phyloP scores from a whole-genome alignment of 2,888 invertebrate genomes.

The Nomada goodeniana region DNA sequence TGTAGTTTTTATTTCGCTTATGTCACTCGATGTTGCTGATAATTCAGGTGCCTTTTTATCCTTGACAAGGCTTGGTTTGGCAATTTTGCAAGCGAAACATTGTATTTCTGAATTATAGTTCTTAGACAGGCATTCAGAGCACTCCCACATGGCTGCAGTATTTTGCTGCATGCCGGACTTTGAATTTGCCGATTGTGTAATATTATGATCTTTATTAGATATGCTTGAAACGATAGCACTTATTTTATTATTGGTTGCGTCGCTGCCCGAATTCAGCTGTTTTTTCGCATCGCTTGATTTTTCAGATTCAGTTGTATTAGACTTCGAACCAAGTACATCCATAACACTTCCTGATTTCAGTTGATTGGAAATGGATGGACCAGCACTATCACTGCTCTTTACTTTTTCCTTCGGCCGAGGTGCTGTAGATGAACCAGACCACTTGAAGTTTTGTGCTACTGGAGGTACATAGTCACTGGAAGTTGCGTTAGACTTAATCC shows the following conservation, averaged over 20 bases:
- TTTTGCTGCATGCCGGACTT: conserved; percentile 19
- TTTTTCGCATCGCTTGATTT: conserved; percentile 12
- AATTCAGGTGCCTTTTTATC: conserved; percentile 43
- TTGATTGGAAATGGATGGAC: conserved; percentile 70
- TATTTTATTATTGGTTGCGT: conserved; percentile 22
- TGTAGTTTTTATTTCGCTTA: conserved; percentile 41
- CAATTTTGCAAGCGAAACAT: conserved; percentile 81
- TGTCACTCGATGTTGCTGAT: conserved; percentile 34
- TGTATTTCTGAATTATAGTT: conserved; percentile 75
- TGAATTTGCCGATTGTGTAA: not conserved
- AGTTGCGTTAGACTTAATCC: conserved; percentile 57
- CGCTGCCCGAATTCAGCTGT: conserved; percentile 3
- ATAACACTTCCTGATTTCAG: conserved; percentile 84
- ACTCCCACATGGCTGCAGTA: conserved; percentile 78
- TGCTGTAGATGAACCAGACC: conserved; percentile 76
- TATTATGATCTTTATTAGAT: not conserved
- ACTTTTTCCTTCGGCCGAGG: conserved; percentile 77
- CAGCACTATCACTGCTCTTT: conserved; percentile 67
- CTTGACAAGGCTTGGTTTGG: conserved; percentile 58
- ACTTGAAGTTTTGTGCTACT: conserved; percentile 79
- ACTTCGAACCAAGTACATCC: conserved; percentile 81
- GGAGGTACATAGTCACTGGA: conserved; percentile 34
- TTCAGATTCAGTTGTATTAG: conserved; percentile 21
- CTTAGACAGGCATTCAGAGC: conserved; percentile 81
- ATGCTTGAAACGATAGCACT: not conserved